Evolutionary conservation across 2,113 vertebrate genomes (phyloP).

Genomic region (Tyto alba): DNA sequence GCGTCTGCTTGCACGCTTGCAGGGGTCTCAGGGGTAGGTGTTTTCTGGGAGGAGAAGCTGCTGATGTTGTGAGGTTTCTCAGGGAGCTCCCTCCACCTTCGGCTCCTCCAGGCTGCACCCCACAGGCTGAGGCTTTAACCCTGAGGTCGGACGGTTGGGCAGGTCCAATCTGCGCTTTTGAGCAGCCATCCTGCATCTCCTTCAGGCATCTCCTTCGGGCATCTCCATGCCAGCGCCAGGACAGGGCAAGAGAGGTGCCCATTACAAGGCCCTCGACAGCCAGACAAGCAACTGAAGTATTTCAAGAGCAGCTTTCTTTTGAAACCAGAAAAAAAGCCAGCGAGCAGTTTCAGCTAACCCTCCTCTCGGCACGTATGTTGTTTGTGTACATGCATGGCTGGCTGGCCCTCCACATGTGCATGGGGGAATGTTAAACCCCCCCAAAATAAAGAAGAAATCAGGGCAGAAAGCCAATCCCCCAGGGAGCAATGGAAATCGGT

Average conservation of each 20-base stretch:
- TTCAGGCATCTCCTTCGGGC: no score
- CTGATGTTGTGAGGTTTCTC: neutral
- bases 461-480: neutral
- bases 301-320: neutral
- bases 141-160: neutral
- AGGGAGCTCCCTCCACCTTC: neutral
- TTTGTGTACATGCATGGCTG: neutral
- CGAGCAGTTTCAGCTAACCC: neutral
- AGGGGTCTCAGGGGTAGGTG: neutral
- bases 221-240: neutral
- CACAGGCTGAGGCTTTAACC: neutral
- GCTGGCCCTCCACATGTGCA: neutral
- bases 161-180: neutral
- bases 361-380: accelerated
- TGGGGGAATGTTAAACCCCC: neutral
- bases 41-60: neutral
- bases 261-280: neutral
- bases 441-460: neutral
- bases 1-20: neutral
- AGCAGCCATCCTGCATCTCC: neutral
- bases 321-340: neutral
- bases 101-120: neutral
- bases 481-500: neutral
- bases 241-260: neutral
- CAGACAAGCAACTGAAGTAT: neutral